Evolutionary conservation across 2,113 vertebrate genomes (phyloP).

Genomic region (Centropristis striata): DNA sequence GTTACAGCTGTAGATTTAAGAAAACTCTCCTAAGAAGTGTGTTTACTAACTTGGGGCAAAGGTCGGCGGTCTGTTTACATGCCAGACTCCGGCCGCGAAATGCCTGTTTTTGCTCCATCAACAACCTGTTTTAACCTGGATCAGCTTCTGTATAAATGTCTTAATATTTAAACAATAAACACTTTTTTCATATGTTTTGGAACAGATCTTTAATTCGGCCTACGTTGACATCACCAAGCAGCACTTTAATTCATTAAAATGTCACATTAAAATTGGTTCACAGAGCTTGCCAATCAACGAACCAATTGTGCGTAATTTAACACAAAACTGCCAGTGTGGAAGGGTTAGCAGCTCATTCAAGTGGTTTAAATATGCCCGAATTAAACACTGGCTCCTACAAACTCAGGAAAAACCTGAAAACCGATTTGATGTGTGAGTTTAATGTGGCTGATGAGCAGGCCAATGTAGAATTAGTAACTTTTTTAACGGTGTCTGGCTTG

Average conservation of each 20-base stretch:
- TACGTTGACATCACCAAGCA: background rate
- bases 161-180: rapidly evolving
- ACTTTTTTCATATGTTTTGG: background rate
- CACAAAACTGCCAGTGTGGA: too few relatives aligned
- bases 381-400: background rate
- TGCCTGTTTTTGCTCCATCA: background rate
- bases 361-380: background rate
- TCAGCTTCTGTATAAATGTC: rapidly evolving
- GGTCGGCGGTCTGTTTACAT: slow-evolving; percentile 56
- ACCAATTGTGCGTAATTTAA: background rate
- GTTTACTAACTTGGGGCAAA: slow-evolving; percentile 33
- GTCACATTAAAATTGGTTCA: rapidly evolving
- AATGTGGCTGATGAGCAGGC: rapidly evolving
- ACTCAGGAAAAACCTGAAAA: too few relatives aligned
- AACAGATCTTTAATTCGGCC: background rate
- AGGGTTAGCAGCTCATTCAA: rapidly evolving
- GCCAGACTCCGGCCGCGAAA: slow-evolving; percentile 20
- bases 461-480: rapidly evolving
- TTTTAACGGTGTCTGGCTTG: slow-evolving; percentile 1
- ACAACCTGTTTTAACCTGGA: background rate
- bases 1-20: rapidly evolving
- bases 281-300: background rate
- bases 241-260: rapidly evolving
- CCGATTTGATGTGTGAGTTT: rapidly evolving
- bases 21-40: rapidly evolving